phyloP scores from a whole-genome alignment of 2,888 invertebrate genomes.

The Lasioglossum pauxillum region DNA sequence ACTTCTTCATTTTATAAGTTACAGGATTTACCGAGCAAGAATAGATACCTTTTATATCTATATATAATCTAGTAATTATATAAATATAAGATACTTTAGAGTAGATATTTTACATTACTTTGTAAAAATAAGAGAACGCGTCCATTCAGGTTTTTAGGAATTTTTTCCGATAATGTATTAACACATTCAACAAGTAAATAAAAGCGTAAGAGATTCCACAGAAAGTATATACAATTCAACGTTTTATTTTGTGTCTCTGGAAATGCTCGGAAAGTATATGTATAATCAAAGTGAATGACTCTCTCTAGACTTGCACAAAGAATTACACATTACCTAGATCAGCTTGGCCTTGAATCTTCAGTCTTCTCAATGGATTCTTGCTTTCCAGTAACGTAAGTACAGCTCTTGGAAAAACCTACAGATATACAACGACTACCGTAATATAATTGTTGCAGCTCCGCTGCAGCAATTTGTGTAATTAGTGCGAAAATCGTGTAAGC shows the following conservation, averaged over 20 bases:
- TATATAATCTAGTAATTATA: too few relatives aligned
- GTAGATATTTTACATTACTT: neutral
- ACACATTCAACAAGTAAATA: neutral
- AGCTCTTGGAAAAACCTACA: neutral
- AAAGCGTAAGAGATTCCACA: neutral
- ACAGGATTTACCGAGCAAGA: neutral
- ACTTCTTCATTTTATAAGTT: neutral
- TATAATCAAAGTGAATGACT: neutral
- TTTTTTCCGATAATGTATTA: neutral
- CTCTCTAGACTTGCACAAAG: neutral
- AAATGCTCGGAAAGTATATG: neutral
- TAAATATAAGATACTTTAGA: too few relatives aligned
- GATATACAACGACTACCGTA: neutral
- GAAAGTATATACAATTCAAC: neutral
- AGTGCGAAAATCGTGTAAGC: neutral
- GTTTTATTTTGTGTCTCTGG: neutral
- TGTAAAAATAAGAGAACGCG: neutral
- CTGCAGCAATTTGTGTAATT: neutral
- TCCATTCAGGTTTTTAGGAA: too few relatives aligned
- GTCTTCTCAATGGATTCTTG: neutral
- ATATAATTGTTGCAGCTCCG: neutral
- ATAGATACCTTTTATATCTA: neutral
- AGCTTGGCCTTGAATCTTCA: neutral
- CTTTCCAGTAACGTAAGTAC: neutral
- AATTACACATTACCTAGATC: neutral